Conservation (phyloP, 2,888 invertebrate genomes). For the Bellardia pandia region DNA sequence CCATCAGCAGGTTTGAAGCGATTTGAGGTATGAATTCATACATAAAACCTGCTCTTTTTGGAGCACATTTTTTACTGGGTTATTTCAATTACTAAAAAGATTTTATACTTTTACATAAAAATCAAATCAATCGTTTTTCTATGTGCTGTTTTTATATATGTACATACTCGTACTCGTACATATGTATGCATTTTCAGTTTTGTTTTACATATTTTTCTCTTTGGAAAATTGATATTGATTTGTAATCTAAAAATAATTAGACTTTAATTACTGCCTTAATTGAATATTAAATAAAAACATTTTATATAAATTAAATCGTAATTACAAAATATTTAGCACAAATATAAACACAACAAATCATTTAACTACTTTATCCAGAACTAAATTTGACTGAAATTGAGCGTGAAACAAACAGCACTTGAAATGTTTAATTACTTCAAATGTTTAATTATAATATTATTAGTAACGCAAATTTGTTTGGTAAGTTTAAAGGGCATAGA, state of each 20-base stretch:
- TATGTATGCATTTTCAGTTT: background rate
- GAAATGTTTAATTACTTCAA: slow-evolving; percentile 23
- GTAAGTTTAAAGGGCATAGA: background rate
- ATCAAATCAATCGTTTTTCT: slow-evolving; percentile 27
- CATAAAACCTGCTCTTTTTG: no score
- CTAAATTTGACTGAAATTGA: background rate
- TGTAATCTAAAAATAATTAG: slow-evolving; percentile 45
- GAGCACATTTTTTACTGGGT: no score
- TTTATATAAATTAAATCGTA: slow-evolving; percentile 43
- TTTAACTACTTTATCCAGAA: background rate
- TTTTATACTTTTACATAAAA: slow-evolving; percentile 3
- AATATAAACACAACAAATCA: background rate
- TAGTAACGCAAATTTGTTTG: background rate
- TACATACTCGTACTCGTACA: no score
- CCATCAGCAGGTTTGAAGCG: no score
- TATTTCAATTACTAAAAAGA: no score
- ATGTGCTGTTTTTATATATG: background rate
- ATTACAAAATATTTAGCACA: slow-evolving; percentile 32
- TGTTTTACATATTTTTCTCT: background rate
- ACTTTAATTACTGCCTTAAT: slow-evolving; percentile 48
- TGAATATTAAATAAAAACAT: slow-evolving; percentile 11
- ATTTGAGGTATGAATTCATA: no score
- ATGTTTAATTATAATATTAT: slow-evolving; percentile 24
- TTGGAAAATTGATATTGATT: slow-evolving; percentile 25
- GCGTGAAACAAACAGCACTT: background rate